These are phyloP conservation scores for Rhagoletis pomonella DNA, from an alignment of 1,140 invertebrate species.

Conservation along the genomic window DNA sequence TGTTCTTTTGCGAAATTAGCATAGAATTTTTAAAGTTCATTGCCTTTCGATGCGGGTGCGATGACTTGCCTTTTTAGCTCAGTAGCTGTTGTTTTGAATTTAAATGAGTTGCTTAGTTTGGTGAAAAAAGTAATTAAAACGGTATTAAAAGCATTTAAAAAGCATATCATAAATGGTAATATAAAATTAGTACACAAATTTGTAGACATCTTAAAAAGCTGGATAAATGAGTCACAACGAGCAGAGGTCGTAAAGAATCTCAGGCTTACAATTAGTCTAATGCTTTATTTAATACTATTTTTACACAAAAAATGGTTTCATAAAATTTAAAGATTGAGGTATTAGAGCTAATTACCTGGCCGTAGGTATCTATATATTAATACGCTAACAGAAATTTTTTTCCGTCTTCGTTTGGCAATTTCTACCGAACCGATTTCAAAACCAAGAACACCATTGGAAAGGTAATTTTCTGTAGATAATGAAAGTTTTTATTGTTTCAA, in stretches of 20 bases:
- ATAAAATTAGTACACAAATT: neutral
- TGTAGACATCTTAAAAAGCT: neutral
- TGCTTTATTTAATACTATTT: too few species aligned
- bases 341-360: too few species aligned
- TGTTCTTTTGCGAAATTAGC: neutral
- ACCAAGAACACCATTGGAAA: too few species aligned
- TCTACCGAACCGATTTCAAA: too few species aligned
- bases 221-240: neutral
- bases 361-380: too few species aligned
- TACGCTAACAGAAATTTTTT: too few species aligned
- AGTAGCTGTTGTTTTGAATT: neutral
- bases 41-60: neutral
- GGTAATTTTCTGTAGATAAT: too few species aligned
- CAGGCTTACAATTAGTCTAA: neutral
- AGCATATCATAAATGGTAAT: neutral
- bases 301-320: too few species aligned
- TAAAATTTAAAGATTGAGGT: too few species aligned
- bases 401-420: too few species aligned
- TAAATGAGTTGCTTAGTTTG: neutral
- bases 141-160: slow-evolving; percentile 24
- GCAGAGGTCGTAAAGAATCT: neutral
- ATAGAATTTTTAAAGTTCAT: slow-evolving; percentile 15
- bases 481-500: too few species aligned
- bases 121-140: neutral
- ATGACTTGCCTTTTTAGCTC: neutral